Conservation (phyloP, 2,888 invertebrate species). For the Acanthopleura granulata region DNA sequence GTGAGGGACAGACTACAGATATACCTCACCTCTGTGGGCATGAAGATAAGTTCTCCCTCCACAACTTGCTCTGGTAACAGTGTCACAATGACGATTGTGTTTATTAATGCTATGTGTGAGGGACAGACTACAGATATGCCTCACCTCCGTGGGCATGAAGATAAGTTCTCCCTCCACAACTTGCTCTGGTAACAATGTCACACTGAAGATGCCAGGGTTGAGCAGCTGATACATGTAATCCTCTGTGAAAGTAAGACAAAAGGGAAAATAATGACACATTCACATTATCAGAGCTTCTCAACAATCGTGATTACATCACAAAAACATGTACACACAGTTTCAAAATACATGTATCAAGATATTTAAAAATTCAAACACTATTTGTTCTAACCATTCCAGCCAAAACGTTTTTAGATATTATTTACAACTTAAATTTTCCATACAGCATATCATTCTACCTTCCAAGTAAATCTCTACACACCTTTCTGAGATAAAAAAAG, state of each 20-base stretch:
- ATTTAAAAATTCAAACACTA: too few relatives aligned
- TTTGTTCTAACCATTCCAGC: too few relatives aligned
- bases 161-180: constrained; percentile 60
- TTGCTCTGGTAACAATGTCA: constrained; percentile 61
- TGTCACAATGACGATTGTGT: constrained; percentile 60
- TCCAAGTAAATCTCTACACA: too few relatives aligned
- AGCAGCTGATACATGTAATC: constrained; percentile 59
- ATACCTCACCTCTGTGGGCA: too few relatives aligned
- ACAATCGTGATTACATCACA: neutral
- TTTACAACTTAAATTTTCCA: too few relatives aligned
- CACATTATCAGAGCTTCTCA: neutral
- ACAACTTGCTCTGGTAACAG: constrained; percentile 59
- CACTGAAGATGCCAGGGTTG: constrained; percentile 64
- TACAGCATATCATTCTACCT: too few relatives aligned
- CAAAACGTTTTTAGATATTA: too few relatives aligned
- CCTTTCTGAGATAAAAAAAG: too few relatives aligned
- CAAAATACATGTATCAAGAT: too few relatives aligned
- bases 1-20: too few relatives aligned
- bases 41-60: constrained; percentile 63
- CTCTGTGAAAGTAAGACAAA: constrained; percentile 44
- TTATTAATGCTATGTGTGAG: too few relatives aligned
- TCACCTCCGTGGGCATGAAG: constrained; percentile 67
- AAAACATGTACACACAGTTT: neutral
- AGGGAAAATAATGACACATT: neutral
- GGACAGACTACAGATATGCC: too few relatives aligned